Percentiles rank a stretch among this genome's conserved stretches.
phyloP scores from a whole-genome alignment of 2,888 invertebrate genomes.

The Mactromeris polynyma region DNA sequence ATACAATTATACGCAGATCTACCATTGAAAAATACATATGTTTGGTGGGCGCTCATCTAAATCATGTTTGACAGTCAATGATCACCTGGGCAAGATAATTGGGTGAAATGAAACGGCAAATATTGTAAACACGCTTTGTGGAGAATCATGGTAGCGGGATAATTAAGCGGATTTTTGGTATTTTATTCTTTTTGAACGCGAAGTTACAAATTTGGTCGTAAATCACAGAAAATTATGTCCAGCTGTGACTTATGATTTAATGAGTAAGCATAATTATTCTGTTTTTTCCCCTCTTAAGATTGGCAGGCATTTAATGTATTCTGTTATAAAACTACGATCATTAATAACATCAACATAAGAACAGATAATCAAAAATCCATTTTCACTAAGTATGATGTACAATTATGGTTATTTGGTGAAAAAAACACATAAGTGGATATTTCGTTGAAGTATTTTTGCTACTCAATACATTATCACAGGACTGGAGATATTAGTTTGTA shows the following conservation, averaged over 20 bases:
- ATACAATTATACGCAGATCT: neutral
- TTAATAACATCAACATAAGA: no score
- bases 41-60: neutral
- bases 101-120: neutral
- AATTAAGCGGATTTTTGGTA: neutral
- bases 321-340: neutral
- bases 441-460: neutral
- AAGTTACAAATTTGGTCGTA: neutral
- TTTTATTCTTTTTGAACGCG: neutral
- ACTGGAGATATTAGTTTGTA: neutral
- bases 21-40: neutral
- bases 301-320: neutral
- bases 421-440: no score
- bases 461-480: neutral
- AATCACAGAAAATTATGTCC: slow-evolving; percentile 7
- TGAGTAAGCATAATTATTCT: neutral
- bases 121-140: neutral
- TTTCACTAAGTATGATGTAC: neutral
- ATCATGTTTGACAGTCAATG: slow-evolving; percentile 13
- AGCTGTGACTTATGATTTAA: neutral
- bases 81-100: neutral
- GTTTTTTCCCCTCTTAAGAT: neutral
- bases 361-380: neutral
- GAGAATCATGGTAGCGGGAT: neutral
- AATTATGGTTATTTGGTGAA: no score